These are phyloP conservation scores for Trissolcus brochymenae DNA, from an alignment of 2,888 invertebrate genomes.

Conservation along the genomic window DNA sequence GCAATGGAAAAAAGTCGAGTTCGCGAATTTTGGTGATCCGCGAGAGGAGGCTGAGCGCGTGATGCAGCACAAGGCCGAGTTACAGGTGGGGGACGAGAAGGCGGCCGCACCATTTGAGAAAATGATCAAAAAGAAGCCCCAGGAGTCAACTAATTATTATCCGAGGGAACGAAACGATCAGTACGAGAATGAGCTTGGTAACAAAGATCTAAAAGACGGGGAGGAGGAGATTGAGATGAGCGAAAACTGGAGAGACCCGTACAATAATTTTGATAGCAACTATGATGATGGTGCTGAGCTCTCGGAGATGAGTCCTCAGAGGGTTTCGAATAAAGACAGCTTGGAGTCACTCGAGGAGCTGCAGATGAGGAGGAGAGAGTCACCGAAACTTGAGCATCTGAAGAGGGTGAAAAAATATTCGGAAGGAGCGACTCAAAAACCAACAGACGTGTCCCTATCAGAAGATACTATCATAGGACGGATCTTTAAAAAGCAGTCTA, in stretches of 20 bases:
- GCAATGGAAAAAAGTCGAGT: constrained; percentile 72
- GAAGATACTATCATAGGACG: constrained; percentile 59
- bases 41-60: constrained; percentile 76
- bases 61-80: constrained; percentile 63
- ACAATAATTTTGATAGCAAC: constrained; percentile 66
- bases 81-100: constrained; percentile 36
- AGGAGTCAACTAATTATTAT: constrained; percentile 23
- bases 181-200: constrained; percentile 55
- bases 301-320: constrained; percentile 66
- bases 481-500: constrained; percentile 63
- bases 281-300: constrained; percentile 62
- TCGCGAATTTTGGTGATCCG: constrained; percentile 77
- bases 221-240: constrained; percentile 35
- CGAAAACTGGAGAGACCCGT: constrained; percentile 49
- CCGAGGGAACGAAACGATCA: constrained; percentile 48
- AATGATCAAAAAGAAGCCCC: constrained; percentile 5
- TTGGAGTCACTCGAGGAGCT: constrained; percentile 56
- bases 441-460: background rate
- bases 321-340: constrained; percentile 54
- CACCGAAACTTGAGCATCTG: constrained; percentile 13
- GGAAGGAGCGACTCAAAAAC: background rate
- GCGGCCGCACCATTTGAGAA: background rate
- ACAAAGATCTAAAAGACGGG: constrained; percentile 50
- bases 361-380: constrained; percentile 27
- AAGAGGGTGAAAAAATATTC: constrained; percentile 11